These are phyloP conservation scores for Lepetodrilus schrolli DNA, from an alignment of 2,888 invertebrate genomes.

Conservation along the genomic window DNA sequence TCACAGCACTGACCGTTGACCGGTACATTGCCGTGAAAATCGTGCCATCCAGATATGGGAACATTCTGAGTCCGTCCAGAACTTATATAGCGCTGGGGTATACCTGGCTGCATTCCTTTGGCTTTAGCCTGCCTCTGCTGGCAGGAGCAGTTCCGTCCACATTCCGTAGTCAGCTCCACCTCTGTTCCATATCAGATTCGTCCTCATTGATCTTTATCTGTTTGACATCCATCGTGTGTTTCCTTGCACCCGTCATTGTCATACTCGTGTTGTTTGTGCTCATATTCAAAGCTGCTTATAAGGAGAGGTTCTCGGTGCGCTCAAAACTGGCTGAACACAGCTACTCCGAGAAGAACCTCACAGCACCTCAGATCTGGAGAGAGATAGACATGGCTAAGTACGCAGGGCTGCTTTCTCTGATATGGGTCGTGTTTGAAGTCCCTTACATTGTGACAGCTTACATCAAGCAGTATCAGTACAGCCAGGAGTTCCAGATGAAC, in stretches of 20 bases:
- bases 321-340: constrained; percentile 50
- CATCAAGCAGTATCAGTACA: constrained; percentile 52
- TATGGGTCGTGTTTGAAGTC: constrained; percentile 63
- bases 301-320: constrained; percentile 48
- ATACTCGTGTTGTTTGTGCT: constrained; percentile 55
- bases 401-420: constrained; percentile 52
- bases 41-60: constrained; percentile 49
- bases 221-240: constrained; percentile 53
- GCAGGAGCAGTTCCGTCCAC: constrained; percentile 50
- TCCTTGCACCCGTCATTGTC: constrained; percentile 56
- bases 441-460: constrained; percentile 60
- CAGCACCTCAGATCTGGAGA: constrained; percentile 48
- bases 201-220: constrained; percentile 56
- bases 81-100: constrained; percentile 51
- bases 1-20: constrained; percentile 60
- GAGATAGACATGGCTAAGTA: constrained; percentile 56
- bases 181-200: constrained; percentile 57
- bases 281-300: constrained; percentile 48
- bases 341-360: constrained; percentile 48
- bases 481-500: constrained; percentile 42
- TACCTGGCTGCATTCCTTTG: constrained; percentile 64
- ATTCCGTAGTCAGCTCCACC: constrained; percentile 53
- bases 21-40: constrained; percentile 58
- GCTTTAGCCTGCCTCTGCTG: constrained; percentile 63
- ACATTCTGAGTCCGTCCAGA: constrained; percentile 47